These are phyloP conservation scores for Micrasema minimum DNA, from an alignment of 1,140 invertebrate species.

Conservation along the genomic window DNA sequence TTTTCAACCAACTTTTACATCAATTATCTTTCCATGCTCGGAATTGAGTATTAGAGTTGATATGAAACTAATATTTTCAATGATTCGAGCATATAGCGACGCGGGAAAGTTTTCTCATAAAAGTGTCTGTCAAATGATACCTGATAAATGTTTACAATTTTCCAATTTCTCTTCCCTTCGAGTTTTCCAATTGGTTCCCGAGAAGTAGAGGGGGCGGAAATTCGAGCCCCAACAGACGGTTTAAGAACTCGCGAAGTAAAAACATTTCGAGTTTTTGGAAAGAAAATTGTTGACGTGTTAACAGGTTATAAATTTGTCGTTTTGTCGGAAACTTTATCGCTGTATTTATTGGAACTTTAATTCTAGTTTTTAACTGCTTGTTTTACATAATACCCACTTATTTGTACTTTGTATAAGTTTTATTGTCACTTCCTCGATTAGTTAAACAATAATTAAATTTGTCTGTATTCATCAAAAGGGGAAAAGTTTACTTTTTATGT, in stretches of 20 bases:
- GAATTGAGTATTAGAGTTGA: slow-evolving; percentile 9
- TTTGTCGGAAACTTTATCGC: slow-evolving; percentile 1
- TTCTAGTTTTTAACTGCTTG: not conserved
- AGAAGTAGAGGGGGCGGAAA: not conserved
- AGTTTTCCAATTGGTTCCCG: slow-evolving; percentile 21
- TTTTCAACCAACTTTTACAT: no score
- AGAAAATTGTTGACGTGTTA: slow-evolving; percentile 23
- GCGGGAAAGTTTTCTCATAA: slow-evolving; percentile 43
- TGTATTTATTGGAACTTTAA: slow-evolving; percentile 5
- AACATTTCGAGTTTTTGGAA: slow-evolving; percentile 12
- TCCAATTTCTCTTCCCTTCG: slow-evolving; percentile 33
- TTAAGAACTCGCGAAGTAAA: slow-evolving; percentile 8
- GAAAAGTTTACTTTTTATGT: no score
- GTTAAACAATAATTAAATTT: no score
- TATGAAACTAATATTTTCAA: slow-evolving; percentile 29
- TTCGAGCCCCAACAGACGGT: not conserved
- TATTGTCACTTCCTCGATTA: no score
- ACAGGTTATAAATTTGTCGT: slow-evolving; percentile 23
- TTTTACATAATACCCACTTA: slow-evolving; percentile 2
- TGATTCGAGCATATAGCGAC: slow-evolving; percentile 15
- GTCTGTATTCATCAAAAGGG: no score
- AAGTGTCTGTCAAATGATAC: slow-evolving; percentile 42
- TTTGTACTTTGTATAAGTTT: not conserved
- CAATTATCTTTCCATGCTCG: not conserved
- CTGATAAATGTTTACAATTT: slow-evolving; percentile 42